Conservation (phyloP, 1,140 invertebrate species). For the Adoxophyes honmai region DNA sequence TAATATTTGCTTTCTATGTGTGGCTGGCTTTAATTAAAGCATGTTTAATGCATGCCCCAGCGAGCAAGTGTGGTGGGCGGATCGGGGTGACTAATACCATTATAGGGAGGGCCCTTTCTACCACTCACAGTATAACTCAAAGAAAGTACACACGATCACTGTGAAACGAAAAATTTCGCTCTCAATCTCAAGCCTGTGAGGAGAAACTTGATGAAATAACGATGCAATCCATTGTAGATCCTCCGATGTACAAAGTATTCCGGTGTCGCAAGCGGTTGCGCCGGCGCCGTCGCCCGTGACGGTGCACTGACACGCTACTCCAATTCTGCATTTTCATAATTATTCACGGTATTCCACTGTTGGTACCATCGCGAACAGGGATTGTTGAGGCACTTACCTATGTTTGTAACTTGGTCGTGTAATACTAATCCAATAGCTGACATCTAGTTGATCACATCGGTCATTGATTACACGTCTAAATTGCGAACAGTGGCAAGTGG, state of each 20-base stretch:
- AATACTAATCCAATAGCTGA: no score
- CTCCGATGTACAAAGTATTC: conserved; percentile 3
- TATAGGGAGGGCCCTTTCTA: not conserved
- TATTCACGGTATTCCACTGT: no score
- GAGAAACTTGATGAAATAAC: conserved; percentile 1
- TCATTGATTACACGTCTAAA: no score
- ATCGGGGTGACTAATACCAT: not conserved
- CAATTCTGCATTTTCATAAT: not conserved
- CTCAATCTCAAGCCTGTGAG: no score
- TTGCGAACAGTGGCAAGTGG: no score
- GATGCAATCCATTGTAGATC: conserved; percentile 6
- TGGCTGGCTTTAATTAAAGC: conserved; percentile 1
- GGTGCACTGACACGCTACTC: not conserved
- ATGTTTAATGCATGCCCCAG: conserved; percentile 3
- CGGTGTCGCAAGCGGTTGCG: not conserved
- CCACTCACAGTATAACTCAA: no score
- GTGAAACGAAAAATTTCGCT: no score
- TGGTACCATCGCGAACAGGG: no score
- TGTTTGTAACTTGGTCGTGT: no score
- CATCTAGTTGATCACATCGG: no score
- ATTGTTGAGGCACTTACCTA: no score
- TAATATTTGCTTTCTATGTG: not conserved
- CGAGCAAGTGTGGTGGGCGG: not conserved
- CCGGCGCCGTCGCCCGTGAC: conserved; percentile 9
- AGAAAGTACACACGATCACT: no score